Base-by-base conservation (phyloP, 2,797 vertebrate species). In the Oreortyx pictus region DNA sequence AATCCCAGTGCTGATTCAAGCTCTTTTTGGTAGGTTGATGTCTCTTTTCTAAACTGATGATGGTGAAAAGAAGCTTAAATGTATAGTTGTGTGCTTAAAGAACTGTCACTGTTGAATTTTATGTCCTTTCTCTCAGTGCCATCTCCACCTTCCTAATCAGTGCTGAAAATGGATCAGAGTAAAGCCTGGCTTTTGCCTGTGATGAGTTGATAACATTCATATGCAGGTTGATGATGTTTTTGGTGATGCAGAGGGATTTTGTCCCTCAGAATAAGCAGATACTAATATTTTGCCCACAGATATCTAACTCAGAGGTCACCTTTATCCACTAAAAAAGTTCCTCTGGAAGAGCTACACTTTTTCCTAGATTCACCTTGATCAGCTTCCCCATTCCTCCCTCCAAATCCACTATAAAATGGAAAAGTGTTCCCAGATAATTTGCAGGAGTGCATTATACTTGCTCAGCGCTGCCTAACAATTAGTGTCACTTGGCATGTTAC, bases 381-480 rank as follows among this genome's bases (percentile, higher is more conserved):
- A 80, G 54, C 33, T 92, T 83, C 17, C 33, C 43, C 46, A 29
- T 62, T 86, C 68, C 79, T 89, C 60, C 62, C 74, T 84, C 43
- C 77, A 92, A 94, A 83, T 13, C 35, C 39, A 9, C 46, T 88
- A 50, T 47, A 79, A 82, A 95, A 90, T 61, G 19, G 15, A 33
- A 66, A 80, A 66, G 5, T 5, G 44, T 95, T 95, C 85, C 78
- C 87, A 66, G 90, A 92, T 95, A 96, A 94, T 94, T 93, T 91
- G 81, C 78, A 80, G 78, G 57, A 85, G 76, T 0, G 1, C 75
- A 94, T 95, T 95, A 89, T 92, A 73, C 89, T 94, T 89, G 75
- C 90, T 93, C 44, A 78, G 80, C 44, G 71, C 90, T 94, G 95
- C 92, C 90, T 95, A 96, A 96, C 94, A 97, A 96, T 97, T 97